Base-by-base conservation (phyloP, 1,140 invertebrate species). In the Aporrectodea caliginosa region DNA sequence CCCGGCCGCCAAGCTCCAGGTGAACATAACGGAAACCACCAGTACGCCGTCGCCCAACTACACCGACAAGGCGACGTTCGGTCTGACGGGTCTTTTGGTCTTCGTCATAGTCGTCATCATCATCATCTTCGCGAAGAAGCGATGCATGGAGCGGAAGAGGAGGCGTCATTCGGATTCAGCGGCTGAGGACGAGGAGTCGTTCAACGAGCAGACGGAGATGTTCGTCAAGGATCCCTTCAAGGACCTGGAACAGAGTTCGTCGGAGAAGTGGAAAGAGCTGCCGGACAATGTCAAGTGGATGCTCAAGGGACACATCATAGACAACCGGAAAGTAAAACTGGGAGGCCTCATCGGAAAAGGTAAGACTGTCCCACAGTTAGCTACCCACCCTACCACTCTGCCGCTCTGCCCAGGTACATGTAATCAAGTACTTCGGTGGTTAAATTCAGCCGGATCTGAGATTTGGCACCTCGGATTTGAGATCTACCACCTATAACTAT, bases 321-420 rank as follows among this genome's bases (percentile, higher is more conserved):
- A 77, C 58, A 30, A 22, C 2, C n/a, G 75, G 43, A 77, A 58
- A 33, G 34, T 77, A 29, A 16, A 12, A 70, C 35, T 77, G n/a
- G 75, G 68, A 77, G 34, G 68, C 75, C 1, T 68, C 35, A 69
- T 77, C n/a, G 75, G 75, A 32, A 77, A 77, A 77, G 75, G 75
- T 77, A 72, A 72, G 71, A 14, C 58, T 69, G 14, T 69, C 14
- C 27, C 14, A n/a, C 58, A 69, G 58, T 69, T 16, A 69, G 14
- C 14, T 69, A n/a, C 14, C 27, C 58, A 69, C 58, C 58, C 58
- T 69, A 14, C 58, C 58, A 16, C 58, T 69, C 14, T 16, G 14
- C 27, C 27, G 58, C 27, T 69, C 58, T 16, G 14, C 14, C 58
- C 27, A 16, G 58, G n/a, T n/a, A 69, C 27, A 69, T n/a, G n/a